Evolutionary conservation across 1,140 invertebrate genomes (phyloP).

Genomic region (Drosophila nigromelanica): DNA sequence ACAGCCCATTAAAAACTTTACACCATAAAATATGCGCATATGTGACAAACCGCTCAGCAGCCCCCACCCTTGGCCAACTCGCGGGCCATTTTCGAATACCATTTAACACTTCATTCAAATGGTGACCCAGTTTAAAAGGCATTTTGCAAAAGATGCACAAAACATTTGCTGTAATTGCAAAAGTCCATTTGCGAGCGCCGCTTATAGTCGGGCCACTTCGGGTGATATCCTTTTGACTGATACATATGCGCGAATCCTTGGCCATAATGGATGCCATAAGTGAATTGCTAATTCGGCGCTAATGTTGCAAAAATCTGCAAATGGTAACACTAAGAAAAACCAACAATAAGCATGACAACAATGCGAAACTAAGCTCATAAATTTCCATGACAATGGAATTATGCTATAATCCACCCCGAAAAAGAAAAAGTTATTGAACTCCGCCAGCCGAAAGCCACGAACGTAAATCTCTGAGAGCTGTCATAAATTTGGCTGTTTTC

Average conservation of each 20-base stretch:
- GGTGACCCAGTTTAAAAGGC: slow-evolving; percentile 57
- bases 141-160: slow-evolving; percentile 29
- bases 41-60: slow-evolving; percentile 40
- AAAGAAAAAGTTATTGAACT: slow-evolving; percentile 44
- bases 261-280: slow-evolving; percentile 43
- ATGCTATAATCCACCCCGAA: slow-evolving; percentile 44
- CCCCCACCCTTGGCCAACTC: slow-evolving; percentile 3
- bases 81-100: slow-evolving; percentile 26
- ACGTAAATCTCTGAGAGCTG: slow-evolving; percentile 47
- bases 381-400: slow-evolving; percentile 57
- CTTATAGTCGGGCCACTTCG: no score
- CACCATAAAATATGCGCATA: slow-evolving; percentile 55
- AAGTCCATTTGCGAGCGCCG: slow-evolving; percentile 49
- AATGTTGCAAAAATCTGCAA: slow-evolving; percentile 40
- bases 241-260: slow-evolving; percentile 45
- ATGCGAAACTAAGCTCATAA: slow-evolving; percentile 46
- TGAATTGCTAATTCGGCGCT: slow-evolving; percentile 48
- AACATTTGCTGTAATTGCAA: slow-evolving; percentile 53
- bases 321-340: not conserved
- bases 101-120: slow-evolving; percentile 64
- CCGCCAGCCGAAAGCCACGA: slow-evolving; percentile 4
- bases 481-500: slow-evolving; percentile 48
- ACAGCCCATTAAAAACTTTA: slow-evolving; percentile 10
- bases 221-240: slow-evolving; percentile 8
- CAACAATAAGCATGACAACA: slow-evolving; percentile 27